These are phyloP conservation scores for Drosophila infuscata DNA, from an alignment of 2,888 invertebrate species.

Conservation along the genomic window DNA sequence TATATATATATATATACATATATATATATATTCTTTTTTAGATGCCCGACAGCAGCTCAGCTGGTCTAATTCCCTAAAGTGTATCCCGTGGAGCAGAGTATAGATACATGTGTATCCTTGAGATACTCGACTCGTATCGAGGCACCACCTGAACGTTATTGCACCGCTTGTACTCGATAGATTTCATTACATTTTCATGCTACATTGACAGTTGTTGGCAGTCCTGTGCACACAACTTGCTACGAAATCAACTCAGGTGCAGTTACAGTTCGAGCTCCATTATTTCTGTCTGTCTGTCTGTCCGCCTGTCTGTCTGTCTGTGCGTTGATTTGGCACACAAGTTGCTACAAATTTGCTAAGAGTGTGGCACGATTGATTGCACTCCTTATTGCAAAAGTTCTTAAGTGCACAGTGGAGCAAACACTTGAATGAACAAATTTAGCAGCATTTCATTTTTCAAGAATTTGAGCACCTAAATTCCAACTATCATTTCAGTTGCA, in stretches of 20 bases:
- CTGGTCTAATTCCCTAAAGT: constrained; percentile 48
- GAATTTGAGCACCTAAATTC: not conserved
- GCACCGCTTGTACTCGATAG: constrained; percentile 24
- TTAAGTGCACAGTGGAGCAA: constrained; percentile 12
- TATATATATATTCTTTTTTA: not conserved
- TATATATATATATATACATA: not conserved
- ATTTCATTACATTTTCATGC: constrained; percentile 53
- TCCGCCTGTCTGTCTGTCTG: not conserved
- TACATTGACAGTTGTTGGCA: constrained; percentile 64
- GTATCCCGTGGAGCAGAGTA: constrained; percentile 14
- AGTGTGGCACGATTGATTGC: constrained; percentile 39
- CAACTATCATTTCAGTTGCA: not conserved
- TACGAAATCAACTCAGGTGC: constrained; percentile 43
- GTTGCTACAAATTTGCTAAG: constrained; percentile 11
- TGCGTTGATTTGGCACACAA: constrained; percentile 31
- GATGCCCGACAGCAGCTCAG: constrained; percentile 20
- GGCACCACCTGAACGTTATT: constrained; percentile 13
- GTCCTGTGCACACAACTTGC: constrained; percentile 23
- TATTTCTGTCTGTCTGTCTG: not conserved
- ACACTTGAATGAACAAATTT: not conserved
- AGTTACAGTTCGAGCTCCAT: constrained; percentile 21
- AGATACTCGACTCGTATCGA: constrained; percentile 8
- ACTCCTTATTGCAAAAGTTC: constrained; percentile 41
- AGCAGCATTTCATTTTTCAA: not conserved
- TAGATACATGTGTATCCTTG: constrained; percentile 23